Base-by-base conservation (phyloP, 1,140 invertebrate genomes). In the Drosophila orena region DNA sequence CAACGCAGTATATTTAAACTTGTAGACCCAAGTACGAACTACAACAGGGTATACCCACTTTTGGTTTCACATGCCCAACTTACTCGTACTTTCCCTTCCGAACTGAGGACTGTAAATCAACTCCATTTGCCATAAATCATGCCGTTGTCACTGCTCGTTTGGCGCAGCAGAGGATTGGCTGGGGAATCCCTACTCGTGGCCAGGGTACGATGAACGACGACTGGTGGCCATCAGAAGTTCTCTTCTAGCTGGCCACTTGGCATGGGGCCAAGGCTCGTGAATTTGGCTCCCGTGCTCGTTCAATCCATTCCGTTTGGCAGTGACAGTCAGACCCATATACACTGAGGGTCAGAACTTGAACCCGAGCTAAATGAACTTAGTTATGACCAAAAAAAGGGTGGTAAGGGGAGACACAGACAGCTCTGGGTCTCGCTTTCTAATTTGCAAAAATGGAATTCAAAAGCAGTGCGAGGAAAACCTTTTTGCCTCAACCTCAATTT, bases 391-490 rank as follows among this genome's bases (percentile, higher is more conserved):
- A 15, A 15, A 47, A 6, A 8, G 35, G 38, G n/a, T 40, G 44
- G 4, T 37, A 11, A n/a, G 24, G 43, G 49, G 53, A 54, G 68
- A 54, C 57, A 65, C 38, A 75, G 81, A 80, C 81, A 84, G 81
- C 46, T 68, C 55, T 56, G 62, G 62, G 62, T 61, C 73, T 74
- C 73, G 78, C 65, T 81, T 81, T 86, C 83, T 88, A 88, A 88
- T 86, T 86, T 86, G 83, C 83, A 88, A 88, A 77, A 85, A 85
- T 75, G 60, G 66, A 64, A 75, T 86, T 86, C 53, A 68, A 60
- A 62, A 61, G 58, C 57, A 77, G 61, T 24, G 44, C 20, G 49
- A 38, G 49, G 35, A 61, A 77, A 66, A 69, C 66, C 66, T 77
- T 86, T 79, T 77, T 66, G 50, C 72, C 77, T 73, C 81, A 77